Evolutionary conservation across 2,113 vertebrate genomes (phyloP), one percentile per base, ranked within the genome.

Genomic region (Rissa tridactyla): DNA sequence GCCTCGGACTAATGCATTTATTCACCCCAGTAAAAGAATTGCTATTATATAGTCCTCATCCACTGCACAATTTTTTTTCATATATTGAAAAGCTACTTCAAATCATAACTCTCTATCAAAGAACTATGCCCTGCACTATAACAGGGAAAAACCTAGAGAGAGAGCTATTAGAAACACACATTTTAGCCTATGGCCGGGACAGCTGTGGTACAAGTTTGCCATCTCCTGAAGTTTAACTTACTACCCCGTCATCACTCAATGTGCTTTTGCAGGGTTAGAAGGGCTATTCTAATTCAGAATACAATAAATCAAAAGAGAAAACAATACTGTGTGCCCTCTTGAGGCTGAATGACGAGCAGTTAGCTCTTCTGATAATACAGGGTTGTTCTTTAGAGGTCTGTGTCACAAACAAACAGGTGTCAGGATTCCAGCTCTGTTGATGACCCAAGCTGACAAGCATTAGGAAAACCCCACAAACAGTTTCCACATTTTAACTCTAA

Each of bases 381-480:
- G 54, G 57, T 51, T 34, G 52, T 11, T 81, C 54, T 83, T 77
- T 11, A 69, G n/a, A 52, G 10, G 11, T 30, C 18, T 40, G 30
- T 26, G 13, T 13, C 57, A 66, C 32, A 82, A 88, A 95, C 21
- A 57, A 7, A 25, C 15, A 90, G 15, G 23, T 52, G 44, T 65
- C 42, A 13, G 29, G 17, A 49, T 66, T 64, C 34, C 70, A 88
- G 40, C 55, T 80, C 51, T 71, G n/a, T 2, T 58, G 18, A 0
- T 6, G 18, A 70, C 30, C 36, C 3, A 2, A 61, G 58, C 16
- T 49, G n/a, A 64, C 3, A 51, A 47, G 15, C 51, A 65, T 6
- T 3, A 83, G 0, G 3, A 15, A 80, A 58, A 73, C 4, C 26
- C 72, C 40, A 54, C 1, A 1, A 44, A 32, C 5, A 40, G 5